Conservation (phyloP, 2,797 vertebrate genomes). For the Cygnus olor region DNA sequence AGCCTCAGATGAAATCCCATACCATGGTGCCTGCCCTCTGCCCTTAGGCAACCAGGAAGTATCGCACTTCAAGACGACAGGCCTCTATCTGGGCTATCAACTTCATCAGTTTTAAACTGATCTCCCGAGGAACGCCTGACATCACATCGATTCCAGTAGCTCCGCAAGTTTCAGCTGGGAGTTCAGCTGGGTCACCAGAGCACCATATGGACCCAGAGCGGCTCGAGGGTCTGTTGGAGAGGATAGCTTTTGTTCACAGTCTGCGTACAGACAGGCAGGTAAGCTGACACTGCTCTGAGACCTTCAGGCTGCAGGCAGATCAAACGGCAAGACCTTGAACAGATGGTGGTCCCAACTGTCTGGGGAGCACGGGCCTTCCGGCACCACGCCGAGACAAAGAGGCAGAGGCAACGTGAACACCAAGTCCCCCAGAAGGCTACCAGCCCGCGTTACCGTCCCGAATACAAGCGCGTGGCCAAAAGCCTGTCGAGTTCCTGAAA, state of each 20-base stretch:
- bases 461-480: rapidly evolving
- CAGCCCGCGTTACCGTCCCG: not conserved
- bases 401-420: not conserved
- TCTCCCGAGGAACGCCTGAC: not conserved
- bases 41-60: not conserved
- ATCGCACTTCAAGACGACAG: not conserved
- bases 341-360: conserved; percentile 41
- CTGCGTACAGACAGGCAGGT: not conserved
- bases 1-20: not conserved
- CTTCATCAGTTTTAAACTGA: not conserved
- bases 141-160: not conserved
- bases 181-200: not conserved
- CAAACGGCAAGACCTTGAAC: not conserved
- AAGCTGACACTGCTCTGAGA: not conserved
- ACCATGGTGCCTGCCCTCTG: not conserved
- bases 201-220: not conserved
- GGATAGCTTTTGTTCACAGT: not conserved
- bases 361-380: not conserved
- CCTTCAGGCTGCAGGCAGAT: not conserved
- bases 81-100: not conserved
- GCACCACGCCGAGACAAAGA: not conserved
- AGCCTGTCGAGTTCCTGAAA: not conserved
- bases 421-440: not conserved
- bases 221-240: not conserved
- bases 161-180: not conserved